A percentile compares a stretch with the other conserved stretches of the same genome.
phyloP scores from a whole-genome alignment of 2,888 invertebrate species.

The Pinctada fucata region DNA sequence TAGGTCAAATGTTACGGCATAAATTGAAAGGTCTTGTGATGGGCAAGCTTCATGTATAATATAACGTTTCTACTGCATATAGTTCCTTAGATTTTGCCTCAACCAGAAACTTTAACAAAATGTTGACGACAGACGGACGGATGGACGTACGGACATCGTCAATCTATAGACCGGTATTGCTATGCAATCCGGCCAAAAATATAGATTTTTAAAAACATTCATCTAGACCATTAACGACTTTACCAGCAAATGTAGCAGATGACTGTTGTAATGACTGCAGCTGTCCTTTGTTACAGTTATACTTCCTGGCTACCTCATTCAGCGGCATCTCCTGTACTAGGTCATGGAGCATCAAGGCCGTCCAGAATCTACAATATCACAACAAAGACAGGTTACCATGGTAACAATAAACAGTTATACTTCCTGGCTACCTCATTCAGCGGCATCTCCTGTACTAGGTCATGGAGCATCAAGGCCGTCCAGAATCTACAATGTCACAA shows the following conservation, averaged over 20 bases:
- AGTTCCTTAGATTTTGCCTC: no score
- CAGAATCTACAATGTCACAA: constrained; percentile 69
- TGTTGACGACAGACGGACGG: no score
- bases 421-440: constrained; percentile 88
- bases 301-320: constrained; percentile 88
- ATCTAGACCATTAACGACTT: constrained; percentile 2
- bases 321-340: constrained; percentile 91
- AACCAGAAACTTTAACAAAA: no score
- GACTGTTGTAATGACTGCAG: constrained; percentile 96
- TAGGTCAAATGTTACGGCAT: no score
- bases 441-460: constrained; percentile 91
- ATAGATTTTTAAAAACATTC: no score
- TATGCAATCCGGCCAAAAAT: no score
- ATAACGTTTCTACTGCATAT: no score
- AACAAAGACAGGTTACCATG: no score
- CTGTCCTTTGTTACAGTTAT: constrained; percentile 90
- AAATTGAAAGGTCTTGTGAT: no score
- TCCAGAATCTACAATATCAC: constrained; percentile 72
- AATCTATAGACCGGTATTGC: no score
- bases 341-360: constrained; percentile 93
- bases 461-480: constrained; percentile 91
- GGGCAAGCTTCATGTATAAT: no score
- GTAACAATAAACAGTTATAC: constrained; percentile 86
- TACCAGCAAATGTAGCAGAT: constrained; percentile 95
- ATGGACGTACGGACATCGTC: no score